Evolutionary conservation across 1,140 invertebrate species (phyloP), one percentile per base, ranked within the genome.

Genomic region (Apis cerana): DNA sequence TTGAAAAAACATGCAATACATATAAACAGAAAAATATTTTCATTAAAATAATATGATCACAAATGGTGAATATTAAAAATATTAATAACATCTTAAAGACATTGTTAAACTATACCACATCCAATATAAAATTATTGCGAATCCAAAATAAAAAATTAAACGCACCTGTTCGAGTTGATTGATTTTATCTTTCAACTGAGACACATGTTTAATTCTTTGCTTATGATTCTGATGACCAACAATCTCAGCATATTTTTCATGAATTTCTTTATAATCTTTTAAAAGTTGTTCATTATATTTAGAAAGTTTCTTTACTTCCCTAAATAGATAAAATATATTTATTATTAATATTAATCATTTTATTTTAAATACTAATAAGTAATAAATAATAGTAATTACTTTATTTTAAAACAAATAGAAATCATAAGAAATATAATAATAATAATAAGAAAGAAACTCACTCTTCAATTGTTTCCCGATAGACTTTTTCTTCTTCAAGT

Each of bases 141-240:
- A 12, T 27, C 10, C 23, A 17, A 71, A 11, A 59, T 43, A 90
- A 70, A 91, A 52, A 21, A 90, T 84, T 75, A 85, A 85, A 93
- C 92, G 88, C 86, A 95, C 95, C 94, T 95, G 93, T 90, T 95
- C 94, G 59, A 96, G 85, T 56, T 92, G 86, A 80, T 92, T 94
- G 75, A 93, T 94, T 90, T 96, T 96, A 23, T 95, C 94, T 91
- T 96, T 97, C 56, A 97, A 89, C 84, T 96, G 95, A 8, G 93
- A 91, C 15, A 97, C 90, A 82, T 96, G 95, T 80, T 96, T 96
- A 52, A 96, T 96, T 89, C 96, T 96, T 87, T 97, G 96, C 82
- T 95, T 96, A 76, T 95, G 95, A 89, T 97, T 97, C 78, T 96
- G 95, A 87, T 97, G 96, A 7, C 96, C 96, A 12, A 97, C 89